Percentiles rank a stretch among this genome's conserved stretches.
Evolutionary conservation across 2,888 invertebrate species (phyloP).

Genomic region (Parnassius orleans): DNA sequence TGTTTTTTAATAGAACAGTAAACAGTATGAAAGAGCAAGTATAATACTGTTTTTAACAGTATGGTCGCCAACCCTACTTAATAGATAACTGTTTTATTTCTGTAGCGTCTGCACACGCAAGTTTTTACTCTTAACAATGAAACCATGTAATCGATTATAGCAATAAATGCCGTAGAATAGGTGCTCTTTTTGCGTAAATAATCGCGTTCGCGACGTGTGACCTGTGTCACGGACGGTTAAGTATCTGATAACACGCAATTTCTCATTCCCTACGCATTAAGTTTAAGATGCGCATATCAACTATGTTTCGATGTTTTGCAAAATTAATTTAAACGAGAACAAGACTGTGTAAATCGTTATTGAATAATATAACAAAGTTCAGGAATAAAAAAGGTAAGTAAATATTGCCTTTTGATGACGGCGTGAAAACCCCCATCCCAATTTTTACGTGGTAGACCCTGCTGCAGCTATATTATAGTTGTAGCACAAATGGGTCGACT

Average conservation of each 20-base stretch:
- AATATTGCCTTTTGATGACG: too few species aligned
- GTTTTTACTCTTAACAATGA: slow-evolving; percentile 9
- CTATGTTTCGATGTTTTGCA: neutral
- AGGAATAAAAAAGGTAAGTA: too few species aligned
- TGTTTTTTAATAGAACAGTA: too few species aligned
- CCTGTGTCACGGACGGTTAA: neutral
- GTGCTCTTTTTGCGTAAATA: slow-evolving; percentile 1
- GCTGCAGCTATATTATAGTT: too few species aligned
- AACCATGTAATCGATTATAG: slow-evolving; percentile 14
- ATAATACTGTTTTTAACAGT: too few species aligned
- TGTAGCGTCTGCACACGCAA: slow-evolving; percentile 10
- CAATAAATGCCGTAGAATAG: neutral
- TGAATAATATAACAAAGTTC: neutral
- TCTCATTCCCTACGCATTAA: slow-evolving; percentile 6
- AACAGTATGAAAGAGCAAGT: too few species aligned
- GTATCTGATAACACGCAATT: slow-evolving; percentile 12
- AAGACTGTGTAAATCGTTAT: neutral
- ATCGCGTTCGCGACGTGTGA: neutral
- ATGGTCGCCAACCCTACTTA: too few species aligned
- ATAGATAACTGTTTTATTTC: slow-evolving; percentile 23
- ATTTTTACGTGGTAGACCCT: too few species aligned
- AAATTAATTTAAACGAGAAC: neutral
- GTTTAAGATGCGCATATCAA: slow-evolving; percentile 12
- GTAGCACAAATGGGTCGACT: too few species aligned
- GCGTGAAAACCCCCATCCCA: too few species aligned